phyloP scores from a whole-genome alignment of 2,113 vertebrate species.

The Parotia lawesii region DNA sequence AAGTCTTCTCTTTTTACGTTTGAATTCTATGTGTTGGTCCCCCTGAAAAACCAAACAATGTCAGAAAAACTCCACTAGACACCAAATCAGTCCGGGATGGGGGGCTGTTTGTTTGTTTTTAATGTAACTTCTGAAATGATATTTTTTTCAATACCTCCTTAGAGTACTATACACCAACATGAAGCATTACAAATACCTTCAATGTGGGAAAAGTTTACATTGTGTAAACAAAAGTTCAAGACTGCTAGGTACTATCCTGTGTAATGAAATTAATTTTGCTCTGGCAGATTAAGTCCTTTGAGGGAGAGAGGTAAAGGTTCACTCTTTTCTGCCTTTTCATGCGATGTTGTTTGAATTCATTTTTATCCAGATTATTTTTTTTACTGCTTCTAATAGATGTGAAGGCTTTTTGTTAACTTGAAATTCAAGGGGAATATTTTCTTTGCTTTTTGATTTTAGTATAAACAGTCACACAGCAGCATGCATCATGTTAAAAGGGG shows the following conservation, averaged over 20 bases:
- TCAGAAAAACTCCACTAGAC: not conserved
- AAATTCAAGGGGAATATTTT: not conserved
- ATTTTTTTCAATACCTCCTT: not conserved
- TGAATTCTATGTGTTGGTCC: not conserved
- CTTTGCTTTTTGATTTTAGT: not conserved
- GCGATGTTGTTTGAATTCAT: not conserved
- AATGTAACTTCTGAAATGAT: not conserved
- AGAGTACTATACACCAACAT: not conserved
- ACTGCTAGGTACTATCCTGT: not conserved
- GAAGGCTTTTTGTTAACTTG: not conserved
- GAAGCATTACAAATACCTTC: not conserved
- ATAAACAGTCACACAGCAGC: not conserved
- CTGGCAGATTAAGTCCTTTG: not conserved
- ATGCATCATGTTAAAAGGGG: not conserved
- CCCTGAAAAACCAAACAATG: not conserved
- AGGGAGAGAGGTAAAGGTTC: not conserved
- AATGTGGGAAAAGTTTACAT: not conserved
- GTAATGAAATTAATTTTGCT: not conserved
- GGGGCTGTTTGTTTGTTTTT: not conserved
- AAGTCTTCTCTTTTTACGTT: not conserved
- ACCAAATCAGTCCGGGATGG: not conserved
- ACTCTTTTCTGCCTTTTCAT: not conserved
- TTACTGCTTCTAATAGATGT: not conserved
- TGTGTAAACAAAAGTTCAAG: not conserved
- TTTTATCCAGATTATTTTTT: not conserved